Evolutionary conservation across 2,888 invertebrate genomes (phyloP).

Genomic region (Minunthozetes semirufus): DNA sequence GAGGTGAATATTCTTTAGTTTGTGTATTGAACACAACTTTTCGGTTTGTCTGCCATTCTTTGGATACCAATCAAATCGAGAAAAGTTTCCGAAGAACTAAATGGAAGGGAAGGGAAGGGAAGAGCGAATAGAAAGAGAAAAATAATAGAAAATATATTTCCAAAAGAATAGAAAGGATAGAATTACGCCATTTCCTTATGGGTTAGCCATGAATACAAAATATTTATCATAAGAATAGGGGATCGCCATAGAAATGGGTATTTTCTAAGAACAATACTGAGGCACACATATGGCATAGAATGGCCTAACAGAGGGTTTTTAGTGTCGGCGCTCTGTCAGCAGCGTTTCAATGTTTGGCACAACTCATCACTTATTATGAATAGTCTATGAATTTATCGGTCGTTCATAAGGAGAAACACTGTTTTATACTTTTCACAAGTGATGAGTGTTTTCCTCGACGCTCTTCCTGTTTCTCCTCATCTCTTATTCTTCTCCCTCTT

Average conservation of each 20-base stretch:
- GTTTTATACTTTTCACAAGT: conserved; percentile 3
- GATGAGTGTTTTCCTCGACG: conserved; percentile 6
- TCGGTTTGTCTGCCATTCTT: no score
- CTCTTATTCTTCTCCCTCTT: no score
- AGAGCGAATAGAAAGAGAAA: neutral
- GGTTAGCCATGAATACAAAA: neutral
- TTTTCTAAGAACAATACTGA: no score
- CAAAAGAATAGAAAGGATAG: neutral
- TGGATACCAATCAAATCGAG: neutral
- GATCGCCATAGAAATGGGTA: no score
- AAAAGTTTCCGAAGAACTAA: neutral
- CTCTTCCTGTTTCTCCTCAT: neutral
- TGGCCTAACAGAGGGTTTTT: neutral
- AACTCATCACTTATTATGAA: conserved; percentile 4
- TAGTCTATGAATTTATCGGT: conserved; percentile 2
- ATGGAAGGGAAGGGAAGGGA: neutral
- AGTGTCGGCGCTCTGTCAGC: neutral
- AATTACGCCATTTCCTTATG: conserved; percentile 12
- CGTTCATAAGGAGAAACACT: neutral
- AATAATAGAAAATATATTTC: no score
- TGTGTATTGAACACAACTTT: no score
- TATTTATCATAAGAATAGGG: no score
- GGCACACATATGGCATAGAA: neutral
- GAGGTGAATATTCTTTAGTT: no score
- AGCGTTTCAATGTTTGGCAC: neutral